A percentile compares a stretch with the other conserved stretches of the same genome.
Evolutionary conservation across 2,113 vertebrate species (phyloP).

Genomic region (Polyodon spathula): DNA sequence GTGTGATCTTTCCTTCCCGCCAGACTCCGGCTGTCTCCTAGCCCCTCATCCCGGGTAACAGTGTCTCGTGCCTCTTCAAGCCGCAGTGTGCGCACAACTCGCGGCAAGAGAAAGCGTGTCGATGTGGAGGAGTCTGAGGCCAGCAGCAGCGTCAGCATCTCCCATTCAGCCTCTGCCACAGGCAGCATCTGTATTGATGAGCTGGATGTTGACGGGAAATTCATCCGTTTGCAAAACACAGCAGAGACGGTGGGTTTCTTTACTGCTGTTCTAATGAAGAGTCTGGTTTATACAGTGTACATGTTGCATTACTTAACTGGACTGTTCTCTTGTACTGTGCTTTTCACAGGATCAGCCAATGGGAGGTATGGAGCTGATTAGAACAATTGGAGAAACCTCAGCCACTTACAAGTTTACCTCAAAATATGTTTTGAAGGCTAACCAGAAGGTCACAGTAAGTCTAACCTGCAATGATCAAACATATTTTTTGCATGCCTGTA

Average conservation of each 20-base stretch:
- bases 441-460: slow-evolving; percentile 80
- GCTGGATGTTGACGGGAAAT: slow-evolving; percentile 82
- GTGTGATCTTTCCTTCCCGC: background rate
- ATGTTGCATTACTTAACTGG: too few relatives aligned
- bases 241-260: slow-evolving; percentile 61
- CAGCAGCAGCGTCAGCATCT: slow-evolving; percentile 76
- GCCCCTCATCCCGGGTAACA: slow-evolving; percentile 69
- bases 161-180: slow-evolving; percentile 75
- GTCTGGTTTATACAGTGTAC: too few relatives aligned
- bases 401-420: slow-evolving; percentile 80
- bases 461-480: background rate
- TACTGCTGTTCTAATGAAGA: background rate
- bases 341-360: slow-evolving; percentile 76
- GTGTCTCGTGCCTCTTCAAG: slow-evolving; percentile 76
- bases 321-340: slow-evolving; percentile 1
- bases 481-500: background rate
- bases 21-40: slow-evolving; percentile 74
- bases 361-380: slow-evolving; percentile 75
- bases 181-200: slow-evolving; percentile 72
- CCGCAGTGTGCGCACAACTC: slow-evolving; percentile 58
- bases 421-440: slow-evolving; percentile 78
- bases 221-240: slow-evolving; percentile 73
- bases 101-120: slow-evolving; percentile 73
- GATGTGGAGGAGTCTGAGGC: slow-evolving; percentile 78
- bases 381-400: slow-evolving; percentile 59